Evolutionary conservation across 2,797 vertebrate species (phyloP).

Genomic region (Pampus argenteus): DNA sequence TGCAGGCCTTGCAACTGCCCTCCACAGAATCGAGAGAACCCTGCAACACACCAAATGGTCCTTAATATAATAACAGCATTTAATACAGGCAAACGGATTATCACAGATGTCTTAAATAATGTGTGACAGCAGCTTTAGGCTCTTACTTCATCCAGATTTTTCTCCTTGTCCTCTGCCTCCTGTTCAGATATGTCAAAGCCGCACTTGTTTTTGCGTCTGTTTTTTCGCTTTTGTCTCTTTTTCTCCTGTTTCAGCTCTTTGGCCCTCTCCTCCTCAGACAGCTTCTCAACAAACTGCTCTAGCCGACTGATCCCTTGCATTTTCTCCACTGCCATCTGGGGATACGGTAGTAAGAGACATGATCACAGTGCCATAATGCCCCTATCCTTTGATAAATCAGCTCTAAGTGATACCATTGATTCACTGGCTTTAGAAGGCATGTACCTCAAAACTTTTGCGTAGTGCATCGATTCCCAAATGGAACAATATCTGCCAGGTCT

Average conservation of each 20-base stretch:
- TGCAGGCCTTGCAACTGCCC: constrained; percentile 90
- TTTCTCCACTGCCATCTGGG: constrained; percentile 96
- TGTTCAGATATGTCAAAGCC: constrained; percentile 88
- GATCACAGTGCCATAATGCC: background rate
- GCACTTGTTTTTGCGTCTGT: constrained; percentile 96
- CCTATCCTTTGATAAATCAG: background rate
- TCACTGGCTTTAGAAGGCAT: background rate
- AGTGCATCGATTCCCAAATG: constrained; percentile 95
- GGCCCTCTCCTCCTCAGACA: constrained; percentile 95
- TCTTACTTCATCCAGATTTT: constrained; percentile 88
- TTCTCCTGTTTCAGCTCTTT: constrained; percentile 98
- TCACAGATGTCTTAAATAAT: background rate
- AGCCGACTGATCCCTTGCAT: constrained; percentile 96
- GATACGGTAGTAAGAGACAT: background rate
- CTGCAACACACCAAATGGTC: constrained; percentile 73
- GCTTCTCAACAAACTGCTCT: constrained; percentile 96
- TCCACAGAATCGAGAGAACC: constrained; percentile 87
- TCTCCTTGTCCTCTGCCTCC: constrained; percentile 87
- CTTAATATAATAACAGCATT: too few species aligned
- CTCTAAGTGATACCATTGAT: background rate
- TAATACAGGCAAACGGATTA: background rate
- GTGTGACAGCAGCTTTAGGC: background rate
- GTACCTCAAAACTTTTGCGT: constrained; percentile 98
- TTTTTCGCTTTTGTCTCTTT: constrained; percentile 97
- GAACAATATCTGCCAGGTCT: constrained; percentile 98